Percentiles rank a stretch among this genome's conserved stretches.
Evolutionary conservation across 2,113 vertebrate species (phyloP).

Genomic region (Anarhynchus alexandrinus): DNA sequence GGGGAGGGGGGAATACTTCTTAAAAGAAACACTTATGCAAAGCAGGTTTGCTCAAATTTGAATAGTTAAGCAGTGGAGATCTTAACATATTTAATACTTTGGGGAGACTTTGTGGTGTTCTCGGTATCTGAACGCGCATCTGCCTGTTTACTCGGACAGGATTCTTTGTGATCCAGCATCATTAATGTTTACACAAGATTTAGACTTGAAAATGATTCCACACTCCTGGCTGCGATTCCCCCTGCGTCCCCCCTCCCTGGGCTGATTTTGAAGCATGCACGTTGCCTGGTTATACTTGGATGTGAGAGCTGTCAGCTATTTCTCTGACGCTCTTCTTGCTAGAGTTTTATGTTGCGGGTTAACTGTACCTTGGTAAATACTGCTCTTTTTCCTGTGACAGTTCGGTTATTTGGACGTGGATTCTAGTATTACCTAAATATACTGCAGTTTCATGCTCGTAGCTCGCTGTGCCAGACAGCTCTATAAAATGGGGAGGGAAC

Average conservation of each 20-base stretch:
- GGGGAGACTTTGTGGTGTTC: neutral
- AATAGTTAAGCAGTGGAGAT: neutral
- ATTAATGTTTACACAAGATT: neutral
- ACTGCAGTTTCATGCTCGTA: neutral
- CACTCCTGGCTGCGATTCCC: neutral
- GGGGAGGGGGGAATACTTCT: neutral
- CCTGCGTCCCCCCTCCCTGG: rapidly evolving
- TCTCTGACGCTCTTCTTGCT: neutral
- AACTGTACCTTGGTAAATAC: neutral
- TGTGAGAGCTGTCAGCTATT: neutral
- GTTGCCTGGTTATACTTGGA: neutral
- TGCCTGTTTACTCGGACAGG: neutral
- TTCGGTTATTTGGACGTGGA: neutral
- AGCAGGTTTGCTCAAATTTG: neutral
- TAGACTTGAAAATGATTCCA: neutral
- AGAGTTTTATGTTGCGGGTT: neutral
- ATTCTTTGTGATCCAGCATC: neutral
- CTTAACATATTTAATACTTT: neutral
- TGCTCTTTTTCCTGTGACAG: neutral
- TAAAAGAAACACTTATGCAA: neutral
- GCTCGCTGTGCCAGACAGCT: neutral
- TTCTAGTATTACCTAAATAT: neutral
- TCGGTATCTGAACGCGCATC: neutral
- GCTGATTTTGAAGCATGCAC: neutral
- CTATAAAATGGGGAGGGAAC: neutral